Evolutionary conservation across 2,797 vertebrate genomes (phyloP).

Genomic region (Furcifer pardalis): DNA sequence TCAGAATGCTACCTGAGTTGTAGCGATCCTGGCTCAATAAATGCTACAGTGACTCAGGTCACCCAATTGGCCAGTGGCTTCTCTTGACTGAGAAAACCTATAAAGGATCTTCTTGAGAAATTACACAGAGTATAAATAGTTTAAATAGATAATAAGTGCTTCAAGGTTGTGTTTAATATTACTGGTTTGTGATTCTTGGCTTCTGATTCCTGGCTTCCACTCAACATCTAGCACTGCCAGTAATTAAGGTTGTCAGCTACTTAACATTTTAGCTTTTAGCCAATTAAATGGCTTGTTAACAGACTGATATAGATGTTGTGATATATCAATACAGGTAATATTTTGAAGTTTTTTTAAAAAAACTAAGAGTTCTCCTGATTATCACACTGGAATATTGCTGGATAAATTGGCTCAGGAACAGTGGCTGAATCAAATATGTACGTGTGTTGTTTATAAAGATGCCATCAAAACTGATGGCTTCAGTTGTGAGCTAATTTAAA

Average conservation of each 20-base stretch:
- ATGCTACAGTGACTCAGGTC: background rate
- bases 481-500: background rate
- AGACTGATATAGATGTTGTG: background rate
- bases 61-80: background rate
- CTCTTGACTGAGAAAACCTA: background rate
- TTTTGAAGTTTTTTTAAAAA: conserved; percentile 8
- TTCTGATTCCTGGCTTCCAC: background rate
- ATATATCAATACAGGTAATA: conserved; percentile 18
- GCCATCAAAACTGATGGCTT: background rate
- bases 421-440: background rate
- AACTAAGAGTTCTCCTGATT: conserved; percentile 6
- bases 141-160: no score
- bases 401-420: background rate
- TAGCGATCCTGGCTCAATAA: background rate
- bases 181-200: conserved; percentile 9
- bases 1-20: background rate
- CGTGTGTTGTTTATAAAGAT: background rate
- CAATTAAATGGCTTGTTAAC: conserved; percentile 35
- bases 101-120: background rate
- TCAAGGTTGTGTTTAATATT: background rate
- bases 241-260: conserved; percentile 30
- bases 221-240: conserved; percentile 16
- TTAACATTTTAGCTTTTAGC: conserved; percentile 16
- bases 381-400: background rate
- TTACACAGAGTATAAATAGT: no score